Conservation (phyloP, 2,797 vertebrate species). For the Notolepis coatsorum region DNA sequence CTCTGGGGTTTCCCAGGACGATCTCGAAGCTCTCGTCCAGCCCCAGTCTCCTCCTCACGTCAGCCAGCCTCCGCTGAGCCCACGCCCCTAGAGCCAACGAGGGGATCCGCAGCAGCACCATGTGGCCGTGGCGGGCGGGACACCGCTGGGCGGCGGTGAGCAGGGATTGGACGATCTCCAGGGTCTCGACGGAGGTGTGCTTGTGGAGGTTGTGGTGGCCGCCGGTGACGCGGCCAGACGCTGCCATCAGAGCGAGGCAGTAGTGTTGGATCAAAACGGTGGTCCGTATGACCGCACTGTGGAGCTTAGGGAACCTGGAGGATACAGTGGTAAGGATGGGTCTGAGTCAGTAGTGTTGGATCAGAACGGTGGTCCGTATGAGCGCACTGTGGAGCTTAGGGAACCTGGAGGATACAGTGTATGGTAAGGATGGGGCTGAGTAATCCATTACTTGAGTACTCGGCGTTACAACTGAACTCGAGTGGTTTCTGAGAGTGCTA, state of each 20-base stretch:
- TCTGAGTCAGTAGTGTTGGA: constrained; percentile 95
- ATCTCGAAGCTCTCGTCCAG: constrained; percentile 94
- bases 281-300: constrained; percentile 96
- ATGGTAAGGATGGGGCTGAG: constrained; percentile 55
- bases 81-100: constrained; percentile 89
- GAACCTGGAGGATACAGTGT: constrained; percentile 82
- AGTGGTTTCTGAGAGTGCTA: no score
- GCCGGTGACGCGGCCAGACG: constrained; percentile 83
- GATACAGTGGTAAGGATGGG: neutral
- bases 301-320: constrained; percentile 92
- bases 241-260: constrained; percentile 93
- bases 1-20: constrained; percentile 89
- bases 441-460: no score
- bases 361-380: constrained; percentile 93
- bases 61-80: constrained; percentile 90
- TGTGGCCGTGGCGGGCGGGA: constrained; percentile 91
- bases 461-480: no score
- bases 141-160: constrained; percentile 89
- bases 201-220: constrained; percentile 85
- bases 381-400: constrained; percentile 95
- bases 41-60: constrained; percentile 89
- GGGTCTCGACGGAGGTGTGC: constrained; percentile 95
- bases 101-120: constrained; percentile 95
- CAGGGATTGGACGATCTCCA: constrained; percentile 94
- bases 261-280: constrained; percentile 96